Evolutionary conservation across 2,888 invertebrate species (phyloP), one percentile per base, ranked within the genome.

Genomic region (Leptopterna dolabrata): DNA sequence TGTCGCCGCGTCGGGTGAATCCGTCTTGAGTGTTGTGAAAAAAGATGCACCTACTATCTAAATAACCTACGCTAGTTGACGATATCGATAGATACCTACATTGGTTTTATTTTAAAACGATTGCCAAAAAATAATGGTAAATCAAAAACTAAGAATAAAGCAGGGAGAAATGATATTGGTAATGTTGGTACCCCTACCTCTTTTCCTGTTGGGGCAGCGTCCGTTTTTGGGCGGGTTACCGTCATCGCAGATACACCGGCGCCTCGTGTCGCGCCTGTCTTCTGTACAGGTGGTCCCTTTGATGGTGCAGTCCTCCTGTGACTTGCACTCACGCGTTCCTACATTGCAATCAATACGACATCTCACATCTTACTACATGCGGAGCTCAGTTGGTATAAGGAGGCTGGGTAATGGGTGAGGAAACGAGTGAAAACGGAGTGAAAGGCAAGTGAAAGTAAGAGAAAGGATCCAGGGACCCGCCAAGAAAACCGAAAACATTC

Each of bases 241-340:
- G 92, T 95, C 95, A 0, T 95, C 95, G 89, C 95, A 95, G 0
- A 95, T 93, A 89, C 95, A 95, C 6, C 95, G 92, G 11, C 93
- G 93, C 88, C 93, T 93, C 0, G 93, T 92, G 90, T 95, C 95
- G 89, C 93, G 93, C 76, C 93, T 93, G 47, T 95, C 95, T 85
- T 94, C 92, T 6, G 95, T 94, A 89, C 95, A 95, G 19, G 95
- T 95, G 0, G 94, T 94, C 89, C 94, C 93, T 90, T 93, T 93
- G 90, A 95, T 94, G 3, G 94, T 94, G 90, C 95, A 95, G 78
- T 95, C 95, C 0, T 93, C 92, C 89, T 95, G 94, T 24, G 93
- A 92, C 47, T 91, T 92, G 90, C 95, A 95, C 84, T 94, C 94
- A 45, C 85, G 85, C 47, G 83, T 83, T 43, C 83, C 83, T 83